A percentile compares a stretch with the other conserved stretches of the same genome.
phyloP scores from a whole-genome alignment of 2,113 vertebrate species.

The Panthera leo region DNA sequence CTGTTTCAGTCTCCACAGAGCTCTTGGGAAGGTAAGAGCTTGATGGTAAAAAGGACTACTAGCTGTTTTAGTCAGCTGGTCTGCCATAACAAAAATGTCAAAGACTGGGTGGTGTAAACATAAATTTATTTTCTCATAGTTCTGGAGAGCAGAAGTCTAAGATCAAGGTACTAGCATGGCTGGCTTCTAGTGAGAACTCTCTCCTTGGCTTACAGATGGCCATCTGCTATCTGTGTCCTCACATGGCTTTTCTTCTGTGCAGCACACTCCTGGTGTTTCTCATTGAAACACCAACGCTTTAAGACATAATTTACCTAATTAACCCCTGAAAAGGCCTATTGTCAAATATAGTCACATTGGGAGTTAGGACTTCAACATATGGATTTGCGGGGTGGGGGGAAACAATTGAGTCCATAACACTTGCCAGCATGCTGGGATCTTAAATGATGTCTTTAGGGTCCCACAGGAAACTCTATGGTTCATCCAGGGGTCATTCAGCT shows the following conservation, averaged over 20 bases:
- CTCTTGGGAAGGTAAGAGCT: not conserved
- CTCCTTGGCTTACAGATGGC: not conserved
- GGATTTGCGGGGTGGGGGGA: not conserved
- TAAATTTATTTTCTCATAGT: not conserved
- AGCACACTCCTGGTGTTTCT: not conserved
- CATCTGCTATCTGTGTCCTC: not conserved
- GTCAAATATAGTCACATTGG: not conserved
- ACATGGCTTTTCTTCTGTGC: not conserved
- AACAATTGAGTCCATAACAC: not conserved
- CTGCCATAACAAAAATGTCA: not conserved
- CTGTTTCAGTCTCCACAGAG: not conserved
- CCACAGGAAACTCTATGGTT: not conserved
- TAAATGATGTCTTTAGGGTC: not conserved
- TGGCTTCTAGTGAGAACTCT: not conserved
- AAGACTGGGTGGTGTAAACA: not conserved
- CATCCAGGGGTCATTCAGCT: not conserved
- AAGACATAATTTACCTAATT: not conserved
- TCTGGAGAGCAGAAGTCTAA: not conserved
- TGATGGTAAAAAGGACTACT: not conserved
- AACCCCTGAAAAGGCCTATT: not conserved
- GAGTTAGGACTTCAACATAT: not conserved
- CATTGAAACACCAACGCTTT: not conserved
- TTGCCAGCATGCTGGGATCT: not conserved
- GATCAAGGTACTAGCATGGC: not conserved
- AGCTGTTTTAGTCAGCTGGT: not conserved